Conservation (phyloP, 2,888 invertebrate genomes). For the Drosophila pseudotalamancana region DNA sequence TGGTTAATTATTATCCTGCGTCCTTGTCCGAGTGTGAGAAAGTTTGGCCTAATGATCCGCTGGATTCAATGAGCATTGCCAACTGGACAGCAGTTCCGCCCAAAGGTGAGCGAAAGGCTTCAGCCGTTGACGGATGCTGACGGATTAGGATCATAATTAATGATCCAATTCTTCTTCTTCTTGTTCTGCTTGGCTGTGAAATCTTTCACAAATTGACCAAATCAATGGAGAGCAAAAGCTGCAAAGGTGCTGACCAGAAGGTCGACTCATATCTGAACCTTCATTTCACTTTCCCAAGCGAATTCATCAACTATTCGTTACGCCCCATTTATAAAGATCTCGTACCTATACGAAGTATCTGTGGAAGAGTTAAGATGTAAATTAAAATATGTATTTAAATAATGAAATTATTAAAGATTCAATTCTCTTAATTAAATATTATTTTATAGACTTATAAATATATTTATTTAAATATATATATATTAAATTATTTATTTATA, state of each 20-base stretch:
- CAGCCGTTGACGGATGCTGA: conserved; percentile 69
- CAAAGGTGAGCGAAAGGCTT: conserved; percentile 59
- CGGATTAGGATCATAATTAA: conserved; percentile 81
- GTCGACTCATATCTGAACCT: conserved; percentile 18
- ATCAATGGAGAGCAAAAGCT: conserved; percentile 46
- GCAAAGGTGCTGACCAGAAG: conserved; percentile 35
- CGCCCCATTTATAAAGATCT: neutral
- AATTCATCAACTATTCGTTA: neutral
- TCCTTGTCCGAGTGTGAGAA: conserved; percentile 75
- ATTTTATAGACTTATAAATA: neutral
- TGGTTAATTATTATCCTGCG: conserved; percentile 80
- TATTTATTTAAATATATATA: neutral
- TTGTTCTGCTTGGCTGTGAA: conserved; percentile 45
- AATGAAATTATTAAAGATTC: no score
- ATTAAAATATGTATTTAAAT: no score
- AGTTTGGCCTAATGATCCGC: conserved; percentile 61
- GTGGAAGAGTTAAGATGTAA: no score
- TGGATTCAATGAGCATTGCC: conserved; percentile 19
- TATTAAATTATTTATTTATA: neutral
- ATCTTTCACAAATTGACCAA: conserved; percentile 57
- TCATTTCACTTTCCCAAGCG: conserved; percentile 21
- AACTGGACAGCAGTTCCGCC: conserved; percentile 29
- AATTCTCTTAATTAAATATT: no score
- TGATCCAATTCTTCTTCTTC: no score
- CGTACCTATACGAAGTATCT: neutral